Conservation (phyloP, 2,113 vertebrate genomes). For the Plectropomus leopardus region DNA sequence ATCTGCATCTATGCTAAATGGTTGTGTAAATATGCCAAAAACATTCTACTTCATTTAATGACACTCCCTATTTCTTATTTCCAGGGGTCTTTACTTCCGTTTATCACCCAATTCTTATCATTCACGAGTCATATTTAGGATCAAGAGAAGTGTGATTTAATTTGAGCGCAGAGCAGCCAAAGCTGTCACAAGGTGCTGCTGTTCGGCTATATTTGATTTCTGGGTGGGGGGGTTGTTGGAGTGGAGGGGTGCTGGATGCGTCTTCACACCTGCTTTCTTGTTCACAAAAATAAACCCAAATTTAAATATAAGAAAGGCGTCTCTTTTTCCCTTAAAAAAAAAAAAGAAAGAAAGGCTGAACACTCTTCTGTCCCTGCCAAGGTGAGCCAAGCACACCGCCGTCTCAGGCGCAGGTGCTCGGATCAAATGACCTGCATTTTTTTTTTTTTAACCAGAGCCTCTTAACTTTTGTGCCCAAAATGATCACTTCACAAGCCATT, state of each 20-base stretch:
- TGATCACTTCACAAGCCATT: conserved; percentile 63
- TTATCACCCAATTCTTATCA: background rate
- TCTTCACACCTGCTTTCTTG: conserved; percentile 41
- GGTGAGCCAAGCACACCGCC: conserved; percentile 34
- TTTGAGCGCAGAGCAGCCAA: conserved; percentile 11
- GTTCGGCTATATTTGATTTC: conserved; percentile 38
- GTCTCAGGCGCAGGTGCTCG: conserved; percentile 59
- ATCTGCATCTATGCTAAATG: too few species aligned
- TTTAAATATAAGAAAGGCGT: background rate
- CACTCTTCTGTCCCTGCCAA: background rate
- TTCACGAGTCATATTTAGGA: background rate
- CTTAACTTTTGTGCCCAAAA: conserved; percentile 68
- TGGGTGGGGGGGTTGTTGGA: background rate
- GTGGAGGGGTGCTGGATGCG: background rate
- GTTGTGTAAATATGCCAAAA: background rate
- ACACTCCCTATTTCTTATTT: background rate
- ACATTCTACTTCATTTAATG: background rate
- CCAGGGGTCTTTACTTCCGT: background rate
- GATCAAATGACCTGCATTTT: conserved; percentile 48
- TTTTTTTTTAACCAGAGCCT: conserved; percentile 24
- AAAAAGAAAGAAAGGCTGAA: too few species aligned
- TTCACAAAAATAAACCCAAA: background rate
- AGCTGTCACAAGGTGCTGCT: conserved; percentile 64
- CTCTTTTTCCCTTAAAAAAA: background rate
- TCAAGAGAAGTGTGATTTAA: conserved; percentile 24